Evolutionary conservation across 2,797 vertebrate species (phyloP), one percentile per base, ranked within the genome.

Genomic region (Scolopax rusticola): DNA sequence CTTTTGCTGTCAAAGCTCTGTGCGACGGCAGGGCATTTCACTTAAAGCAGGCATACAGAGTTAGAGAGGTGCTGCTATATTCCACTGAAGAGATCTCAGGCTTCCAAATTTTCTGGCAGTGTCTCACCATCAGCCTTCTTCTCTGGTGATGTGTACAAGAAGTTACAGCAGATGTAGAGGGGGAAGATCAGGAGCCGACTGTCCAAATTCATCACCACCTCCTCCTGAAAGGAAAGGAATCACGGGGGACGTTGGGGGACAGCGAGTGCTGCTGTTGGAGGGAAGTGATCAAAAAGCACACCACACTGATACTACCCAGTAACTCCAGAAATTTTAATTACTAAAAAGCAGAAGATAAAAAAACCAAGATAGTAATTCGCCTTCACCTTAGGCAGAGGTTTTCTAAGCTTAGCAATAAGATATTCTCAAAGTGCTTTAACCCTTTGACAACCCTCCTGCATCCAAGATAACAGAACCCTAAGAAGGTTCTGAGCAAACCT

Each of bases 121-220:
- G 81, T 98, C 12, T 98, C 95, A 1, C 91, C 68, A 8, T 98
- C 98, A 5, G 86, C 78, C 40, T 97, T 98, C 84, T 98, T 98
- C 97, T 99, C 99, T 12, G 99, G 98, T 0, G 99, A 99, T 0
- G 99, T 99, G 94, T 99, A 99, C 85, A 99, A 97, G 98, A 99
- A 99, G 97, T 99, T 99, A 96, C 99, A 99, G 98, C 99, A 99
- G 95, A 99, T 98, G 15, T 99, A 99, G 18, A 99, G 98, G 1
- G 99, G 99, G 97, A 99, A 99, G 48, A 98, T 97, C 83, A 99
- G 97, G 93, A 99, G 98, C 2, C 99, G 98, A 83, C 99, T 99
- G 98, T 99, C 99, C 98, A 99, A 96, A 92, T 99, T 99, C 99
- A 99, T 99, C 91, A 99, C 99, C 18, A 99, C 98, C 85, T 99